Conservation (phyloP, 2,113 vertebrate species). For the Thamnaconus septentrionalis region DNA sequence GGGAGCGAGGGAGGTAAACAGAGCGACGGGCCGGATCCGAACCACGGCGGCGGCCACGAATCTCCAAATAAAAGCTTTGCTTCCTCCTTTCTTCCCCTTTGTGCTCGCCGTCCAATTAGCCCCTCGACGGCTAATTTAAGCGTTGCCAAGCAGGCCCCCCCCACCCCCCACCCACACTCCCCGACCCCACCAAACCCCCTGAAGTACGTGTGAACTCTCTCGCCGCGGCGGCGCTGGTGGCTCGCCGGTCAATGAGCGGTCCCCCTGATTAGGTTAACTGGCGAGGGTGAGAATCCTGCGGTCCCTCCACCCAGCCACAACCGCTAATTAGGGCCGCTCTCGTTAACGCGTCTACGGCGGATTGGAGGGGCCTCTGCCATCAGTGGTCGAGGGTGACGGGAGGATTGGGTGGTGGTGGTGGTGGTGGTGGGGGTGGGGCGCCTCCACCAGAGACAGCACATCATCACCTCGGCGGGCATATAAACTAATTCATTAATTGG, state of each 20-base stretch:
- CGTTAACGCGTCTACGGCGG: conserved; percentile 59
- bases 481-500: conserved; percentile 77
- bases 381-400: conserved; percentile 30
- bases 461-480: conserved; percentile 67
- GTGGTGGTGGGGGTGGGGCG: conserved; percentile 14
- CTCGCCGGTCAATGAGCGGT: conserved; percentile 30
- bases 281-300: conserved; percentile 48
- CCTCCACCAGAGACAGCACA: conserved; percentile 59
- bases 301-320: conserved; percentile 35
- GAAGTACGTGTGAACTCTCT: conserved; percentile 21
- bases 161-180: too few species aligned
- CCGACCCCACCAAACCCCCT: neutral
- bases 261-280: conserved; percentile 51
- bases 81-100: conserved; percentile 5
- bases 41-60: conserved; percentile 34
- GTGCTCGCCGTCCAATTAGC: conserved; percentile 27
- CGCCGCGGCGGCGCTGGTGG: neutral
- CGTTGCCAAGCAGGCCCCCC: conserved; percentile 12
- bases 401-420: neutral
- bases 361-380: conserved; percentile 36
- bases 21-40: conserved; percentile 21
- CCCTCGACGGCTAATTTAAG: conserved; percentile 30
- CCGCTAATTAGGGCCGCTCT: conserved; percentile 65
- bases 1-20: conserved; percentile 37
- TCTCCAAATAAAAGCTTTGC: conserved; percentile 16